These are phyloP conservation scores for Phyllotreta striolata DNA, from an alignment of 2,888 invertebrate genomes.

Conservation along the genomic window DNA sequence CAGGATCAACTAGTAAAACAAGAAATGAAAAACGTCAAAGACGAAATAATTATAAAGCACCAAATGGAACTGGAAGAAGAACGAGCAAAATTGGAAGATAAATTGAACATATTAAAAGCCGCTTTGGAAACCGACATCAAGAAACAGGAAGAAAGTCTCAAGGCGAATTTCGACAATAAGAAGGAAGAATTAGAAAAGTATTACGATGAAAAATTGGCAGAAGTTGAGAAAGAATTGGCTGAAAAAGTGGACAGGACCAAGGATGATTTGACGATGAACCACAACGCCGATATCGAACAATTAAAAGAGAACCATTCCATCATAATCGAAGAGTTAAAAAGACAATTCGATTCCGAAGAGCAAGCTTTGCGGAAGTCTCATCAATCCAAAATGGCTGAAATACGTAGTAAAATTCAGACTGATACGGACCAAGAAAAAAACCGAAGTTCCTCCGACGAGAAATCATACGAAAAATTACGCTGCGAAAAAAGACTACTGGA, in stretches of 20 bases:
- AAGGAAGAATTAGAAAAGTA: slow-evolving; percentile 62
- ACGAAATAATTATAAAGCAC: slow-evolving; percentile 64
- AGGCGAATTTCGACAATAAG: slow-evolving; percentile 54
- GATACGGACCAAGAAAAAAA: slow-evolving; percentile 62
- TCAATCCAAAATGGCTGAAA: slow-evolving; percentile 70
- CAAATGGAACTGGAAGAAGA: slow-evolving; percentile 54
- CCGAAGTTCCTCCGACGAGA: slow-evolving; percentile 47
- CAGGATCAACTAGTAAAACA: slow-evolving; percentile 56
- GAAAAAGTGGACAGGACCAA: slow-evolving; percentile 60
- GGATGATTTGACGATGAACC: slow-evolving; percentile 64
- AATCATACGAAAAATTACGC: slow-evolving; percentile 70
- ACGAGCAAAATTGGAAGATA: slow-evolving; percentile 59
- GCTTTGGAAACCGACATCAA: slow-evolving; percentile 55
- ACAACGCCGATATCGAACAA: slow-evolving; percentile 65
- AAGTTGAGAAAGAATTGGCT: slow-evolving; percentile 65
- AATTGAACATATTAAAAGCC: slow-evolving; percentile 61
- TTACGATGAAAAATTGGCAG: slow-evolving; percentile 63
- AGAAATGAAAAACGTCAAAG: slow-evolving; percentile 63
- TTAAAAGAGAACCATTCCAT: slow-evolving; percentile 68
- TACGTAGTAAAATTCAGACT: slow-evolving; percentile 67
- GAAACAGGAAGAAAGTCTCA: slow-evolving; percentile 55
- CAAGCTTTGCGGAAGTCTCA: slow-evolving; percentile 74
- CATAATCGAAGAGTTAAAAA: slow-evolving; percentile 68
- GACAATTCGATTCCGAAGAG: slow-evolving; percentile 73
- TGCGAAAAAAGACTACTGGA: slow-evolving; percentile 76